A percentile compares a stretch with the other conserved stretches of the same genome.
Evolutionary conservation across 2,888 invertebrate species (phyloP).

Genomic region (Calliphora vomitoria): DNA sequence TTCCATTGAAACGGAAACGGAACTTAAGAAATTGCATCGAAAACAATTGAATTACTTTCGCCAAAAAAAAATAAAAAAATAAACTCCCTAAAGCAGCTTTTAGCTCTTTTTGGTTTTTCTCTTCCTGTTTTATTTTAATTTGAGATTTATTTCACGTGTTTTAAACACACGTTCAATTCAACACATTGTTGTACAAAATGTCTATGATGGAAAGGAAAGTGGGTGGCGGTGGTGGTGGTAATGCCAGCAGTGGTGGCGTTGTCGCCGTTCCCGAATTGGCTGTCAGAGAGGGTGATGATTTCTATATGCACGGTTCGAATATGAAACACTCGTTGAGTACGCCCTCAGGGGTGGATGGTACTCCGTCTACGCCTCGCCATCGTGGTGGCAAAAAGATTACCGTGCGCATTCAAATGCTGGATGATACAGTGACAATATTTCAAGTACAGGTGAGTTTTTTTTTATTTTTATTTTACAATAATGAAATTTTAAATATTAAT

Average conservation of each 20-base stretch:
- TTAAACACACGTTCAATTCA: conserved; percentile 63
- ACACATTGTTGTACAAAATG: conserved; percentile 81
- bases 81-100: conserved; percentile 26
- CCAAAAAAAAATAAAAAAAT: neutral
- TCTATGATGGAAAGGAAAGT: conserved; percentile 83
- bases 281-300: conserved; percentile 76
- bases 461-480: neutral
- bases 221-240: conserved; percentile 75
- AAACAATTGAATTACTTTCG: conserved; percentile 25
- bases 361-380: conserved; percentile 90
- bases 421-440: conserved; percentile 95
- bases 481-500: neutral
- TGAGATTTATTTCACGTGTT: conserved; percentile 52
- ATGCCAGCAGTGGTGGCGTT: conserved; percentile 71
- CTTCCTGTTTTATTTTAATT: conserved; percentile 36
- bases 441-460: conserved; percentile 92
- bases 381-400: conserved; percentile 96
- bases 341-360: conserved; percentile 91
- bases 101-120: conserved; percentile 20
- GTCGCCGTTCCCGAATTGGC: conserved; percentile 77
- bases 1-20: conserved; percentile 26
- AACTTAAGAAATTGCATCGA: conserved; percentile 19
- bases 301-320: conserved; percentile 85
- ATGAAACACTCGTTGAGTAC: conserved; percentile 95
- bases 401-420: conserved; percentile 94